These are phyloP conservation scores for Aporophyla lueneburgensis DNA, from an alignment of 2,888 invertebrate species.

Conservation along the genomic window DNA sequence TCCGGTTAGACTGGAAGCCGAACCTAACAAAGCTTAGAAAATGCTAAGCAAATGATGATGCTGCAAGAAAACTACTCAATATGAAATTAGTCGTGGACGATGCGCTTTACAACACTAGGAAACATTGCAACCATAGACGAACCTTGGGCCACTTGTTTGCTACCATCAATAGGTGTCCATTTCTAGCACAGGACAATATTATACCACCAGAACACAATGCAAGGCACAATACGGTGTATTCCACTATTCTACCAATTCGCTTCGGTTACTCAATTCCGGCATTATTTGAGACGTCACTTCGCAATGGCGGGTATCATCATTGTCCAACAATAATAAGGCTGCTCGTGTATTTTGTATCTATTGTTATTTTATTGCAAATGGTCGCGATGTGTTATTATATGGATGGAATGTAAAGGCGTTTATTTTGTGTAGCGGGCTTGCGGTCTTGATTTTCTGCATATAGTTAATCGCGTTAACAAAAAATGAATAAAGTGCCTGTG, in stretches of 20 bases:
- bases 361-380: slow-evolving; percentile 55
- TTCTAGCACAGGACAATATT: slow-evolving; percentile 45
- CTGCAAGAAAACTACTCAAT: background rate
- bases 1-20: too few species aligned
- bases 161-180: slow-evolving; percentile 41
- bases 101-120: slow-evolving; percentile 29
- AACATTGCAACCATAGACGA: slow-evolving; percentile 13
- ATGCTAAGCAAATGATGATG: too few species aligned
- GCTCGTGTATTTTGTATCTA: slow-evolving; percentile 54
- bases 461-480: background rate
- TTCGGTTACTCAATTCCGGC: slow-evolving; percentile 67
- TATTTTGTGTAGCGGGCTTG: background rate
- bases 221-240: slow-evolving; percentile 55
- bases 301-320: slow-evolving; percentile 59
- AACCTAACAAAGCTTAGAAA: too few species aligned
- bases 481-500: too few species aligned
- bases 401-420: background rate
- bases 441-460: background rate
- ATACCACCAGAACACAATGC: slow-evolving; percentile 49
- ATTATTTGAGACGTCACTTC: slow-evolving; percentile 60
- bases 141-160: slow-evolving; percentile 37
- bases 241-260: slow-evolving; percentile 68
- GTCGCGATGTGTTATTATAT: slow-evolving; percentile 28
- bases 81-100: background rate
- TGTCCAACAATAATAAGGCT: slow-evolving; percentile 50